Conservation (phyloP, 2,113 vertebrate species). For the Vireo altiloquus region DNA sequence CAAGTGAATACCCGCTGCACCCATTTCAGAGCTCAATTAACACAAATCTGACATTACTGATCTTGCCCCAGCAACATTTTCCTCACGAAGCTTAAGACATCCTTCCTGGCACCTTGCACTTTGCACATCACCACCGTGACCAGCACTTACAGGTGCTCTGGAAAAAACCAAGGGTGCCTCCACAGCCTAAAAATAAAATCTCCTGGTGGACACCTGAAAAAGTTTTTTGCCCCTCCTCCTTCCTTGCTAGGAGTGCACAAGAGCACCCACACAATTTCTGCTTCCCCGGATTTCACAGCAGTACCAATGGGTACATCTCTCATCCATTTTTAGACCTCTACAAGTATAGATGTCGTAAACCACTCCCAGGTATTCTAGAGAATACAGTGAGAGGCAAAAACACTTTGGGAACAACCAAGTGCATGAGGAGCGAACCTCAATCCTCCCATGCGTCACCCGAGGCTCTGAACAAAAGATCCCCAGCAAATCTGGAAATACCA, state of each 20-base stretch:
- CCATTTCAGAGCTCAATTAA: neutral
- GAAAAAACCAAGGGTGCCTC: neutral
- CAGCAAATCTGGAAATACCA: neutral
- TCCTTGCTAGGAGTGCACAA: neutral
- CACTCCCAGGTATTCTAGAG: neutral
- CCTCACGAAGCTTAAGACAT: too few species aligned
- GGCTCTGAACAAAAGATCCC: neutral
- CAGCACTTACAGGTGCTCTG: neutral
- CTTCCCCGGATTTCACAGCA: neutral
- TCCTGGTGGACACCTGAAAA: neutral
- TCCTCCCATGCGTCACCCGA: rapidly evolving
- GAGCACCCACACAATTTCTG: neutral
- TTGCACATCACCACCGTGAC: neutral
- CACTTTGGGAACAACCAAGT: neutral
- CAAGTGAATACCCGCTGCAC: neutral
- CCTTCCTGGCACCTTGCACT: neutral
- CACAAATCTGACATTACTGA: neutral
- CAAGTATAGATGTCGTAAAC: rapidly evolving
- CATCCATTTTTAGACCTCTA: neutral
- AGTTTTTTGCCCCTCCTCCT: neutral
- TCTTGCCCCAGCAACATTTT: neutral
- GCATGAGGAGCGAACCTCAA: neutral
- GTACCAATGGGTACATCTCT: neutral
- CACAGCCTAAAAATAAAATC: neutral
- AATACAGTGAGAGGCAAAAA: neutral